Evolutionary conservation across 2,888 invertebrate genomes (phyloP).

Genomic region (Glyphotaelius pellucidus): DNA sequence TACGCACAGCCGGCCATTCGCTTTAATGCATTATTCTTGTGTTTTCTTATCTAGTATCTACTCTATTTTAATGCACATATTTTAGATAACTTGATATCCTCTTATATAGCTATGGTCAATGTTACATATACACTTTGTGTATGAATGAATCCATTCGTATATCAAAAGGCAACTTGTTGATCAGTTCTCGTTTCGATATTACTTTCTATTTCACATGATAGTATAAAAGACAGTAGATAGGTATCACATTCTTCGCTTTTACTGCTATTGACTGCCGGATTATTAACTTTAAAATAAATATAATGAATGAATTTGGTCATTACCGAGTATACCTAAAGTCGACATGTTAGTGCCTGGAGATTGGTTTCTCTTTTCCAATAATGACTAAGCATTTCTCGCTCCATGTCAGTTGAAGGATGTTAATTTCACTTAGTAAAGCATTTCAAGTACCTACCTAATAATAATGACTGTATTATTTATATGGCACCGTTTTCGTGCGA

Average conservation of each 20-base stretch:
- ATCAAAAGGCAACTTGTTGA: no score
- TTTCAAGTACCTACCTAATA: background rate
- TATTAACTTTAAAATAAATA: background rate
- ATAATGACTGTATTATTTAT: background rate
- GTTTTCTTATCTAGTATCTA: no score
- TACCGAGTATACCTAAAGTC: background rate
- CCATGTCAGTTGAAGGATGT: background rate
- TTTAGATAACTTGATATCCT: no score
- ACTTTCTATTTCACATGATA: background rate
- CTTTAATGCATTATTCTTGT: no score
- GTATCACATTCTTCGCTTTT: background rate
- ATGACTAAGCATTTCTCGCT: background rate
- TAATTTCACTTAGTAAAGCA: background rate
- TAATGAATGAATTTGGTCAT: no score
- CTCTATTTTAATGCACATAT: no score
- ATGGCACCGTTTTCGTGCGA: background rate
- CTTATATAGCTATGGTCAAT: no score
- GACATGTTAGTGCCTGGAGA: background rate
- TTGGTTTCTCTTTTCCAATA: background rate
- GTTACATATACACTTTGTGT: no score
- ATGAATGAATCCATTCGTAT: no score
- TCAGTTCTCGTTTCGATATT: background rate
- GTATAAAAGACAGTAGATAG: background rate
- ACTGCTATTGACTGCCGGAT: background rate
- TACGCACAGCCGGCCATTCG: no score